Base-by-base conservation (phyloP, 2,888 invertebrate species). In the Platycheirus albimanus region DNA sequence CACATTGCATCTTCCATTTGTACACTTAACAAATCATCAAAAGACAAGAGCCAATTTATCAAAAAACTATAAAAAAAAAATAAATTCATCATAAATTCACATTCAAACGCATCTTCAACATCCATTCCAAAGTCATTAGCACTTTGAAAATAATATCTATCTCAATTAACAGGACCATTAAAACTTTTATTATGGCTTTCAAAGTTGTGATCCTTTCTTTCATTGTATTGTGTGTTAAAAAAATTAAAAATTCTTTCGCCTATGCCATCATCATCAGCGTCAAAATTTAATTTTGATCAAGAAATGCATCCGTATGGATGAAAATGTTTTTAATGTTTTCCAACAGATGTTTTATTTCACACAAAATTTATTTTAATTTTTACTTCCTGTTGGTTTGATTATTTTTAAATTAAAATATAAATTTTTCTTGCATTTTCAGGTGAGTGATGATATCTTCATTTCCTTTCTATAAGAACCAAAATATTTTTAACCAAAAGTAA, bases 121-220 rank as follows among this genome's bases (percentile, higher is more conserved):
- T 52, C 52, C n/a, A n/a, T 64, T 54, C 10, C 15, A 71, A 71
- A 51, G 41, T 61, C 74, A 74, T 74, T 74, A 74, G 47, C 74
- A 69, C 74, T 79, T 28, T 56, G 17, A 43, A 79, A 67, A 61
- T 58, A 19, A 45, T 66, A 47, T 74, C 56, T 63, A 19, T 33
- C 52, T 19, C 49, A 74, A 67, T 77, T 70, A 63, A 52, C 43
- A 69, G 8, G 33, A 43, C 41, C 51, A 52, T 69, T 72, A 72
- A 72, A 74, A 38, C 6, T 63, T 54, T 78, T 69, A 4, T 79
- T 47, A 79, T 61, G 72, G 66, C 52, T 61, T 45, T 52, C 6
- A 13, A 51, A 43, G 8, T 45, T 20, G 20, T 52, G 45, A 54
- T 63, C 61, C 47, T 47, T 63, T 51, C n/a, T 30, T 41, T 36